Evolutionary conservation across 2,113 vertebrate species (phyloP), one percentile per base, ranked within the genome.

Genomic region (Anser cygnoides): DNA sequence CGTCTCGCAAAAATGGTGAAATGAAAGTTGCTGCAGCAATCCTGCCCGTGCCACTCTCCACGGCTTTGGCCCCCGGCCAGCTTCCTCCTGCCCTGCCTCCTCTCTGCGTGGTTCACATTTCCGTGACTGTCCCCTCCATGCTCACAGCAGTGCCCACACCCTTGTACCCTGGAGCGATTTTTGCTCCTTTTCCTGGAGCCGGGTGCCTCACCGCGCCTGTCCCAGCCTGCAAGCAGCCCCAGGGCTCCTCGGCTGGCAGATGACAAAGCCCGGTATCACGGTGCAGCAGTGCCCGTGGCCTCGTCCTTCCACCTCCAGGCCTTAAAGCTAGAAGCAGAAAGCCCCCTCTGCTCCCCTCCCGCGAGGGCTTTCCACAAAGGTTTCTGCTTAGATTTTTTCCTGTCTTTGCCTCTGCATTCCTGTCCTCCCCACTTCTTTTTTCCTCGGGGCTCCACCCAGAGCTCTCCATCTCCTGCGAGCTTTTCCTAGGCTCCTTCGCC

Each of bases 21-120:
- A 11, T 3, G 25, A 50, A 29, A 5, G 25, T 11, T 4, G 18
- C 26, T 28, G 17, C 31, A 16, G 2, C 1, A 8, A 12, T 13
- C 68, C 68, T 52, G 25, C 33, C 68, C 49, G 2, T 39, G 26
- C 19, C n/a, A 7, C 2, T 6, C 49, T 10, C 68, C 11, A 3
- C 68, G 25, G 28, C 68, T 21, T 29, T 37, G 49, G 25, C 23
- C 12, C 46, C 11, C 8, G 10, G n/a, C 12, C 68, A 52, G 68
- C 35, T 52, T 37, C 25, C 8, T 8, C 41, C 2, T 41, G 28
- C 39, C 7, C 41, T 18, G 2, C 7, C 29, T 31, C 39, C 26
- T 20, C 25, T 28, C n/a, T 39, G 10, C 49, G 9, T 14, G 28
- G 23, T 13, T 25, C 22, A 25, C 18, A 3, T 37, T 37, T 37